A percentile compares a stretch with the other conserved stretches of the same genome.
Evolutionary conservation across 1,140 invertebrate species (phyloP).

Genomic region (Drosophila saltans): DNA sequence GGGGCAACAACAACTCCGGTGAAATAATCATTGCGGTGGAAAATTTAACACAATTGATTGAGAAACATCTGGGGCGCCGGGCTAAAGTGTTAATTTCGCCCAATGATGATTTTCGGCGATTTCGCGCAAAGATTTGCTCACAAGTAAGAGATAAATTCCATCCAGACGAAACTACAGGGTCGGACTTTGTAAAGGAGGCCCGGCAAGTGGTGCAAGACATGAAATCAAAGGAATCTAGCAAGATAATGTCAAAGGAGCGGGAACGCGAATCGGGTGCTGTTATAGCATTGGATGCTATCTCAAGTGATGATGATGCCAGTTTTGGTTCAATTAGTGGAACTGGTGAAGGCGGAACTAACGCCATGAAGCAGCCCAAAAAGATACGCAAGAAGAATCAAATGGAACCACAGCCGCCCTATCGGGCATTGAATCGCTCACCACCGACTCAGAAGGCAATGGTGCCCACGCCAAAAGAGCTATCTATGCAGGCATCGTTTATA

Average conservation of each 20-base stretch:
- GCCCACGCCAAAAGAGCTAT: conserved; percentile 78
- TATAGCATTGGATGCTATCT: conserved; percentile 75
- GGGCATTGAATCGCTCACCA: conserved; percentile 62
- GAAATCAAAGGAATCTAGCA: conserved; percentile 10
- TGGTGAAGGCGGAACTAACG: background rate
- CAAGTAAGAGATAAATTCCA: conserved; percentile 83
- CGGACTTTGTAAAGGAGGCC: conserved; percentile 60
- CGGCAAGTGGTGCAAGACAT: conserved; percentile 19
- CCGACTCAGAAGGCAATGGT: conserved; percentile 42
- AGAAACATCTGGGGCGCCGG: conserved; percentile 60
- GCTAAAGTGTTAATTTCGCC: conserved; percentile 23
- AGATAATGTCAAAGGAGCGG: conserved; percentile 23
- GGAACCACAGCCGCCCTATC: conserved; percentile 52
- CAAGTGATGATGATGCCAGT: conserved; percentile 63
- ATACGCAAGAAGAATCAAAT: conserved; percentile 24
- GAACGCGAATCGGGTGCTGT: conserved; percentile 14
- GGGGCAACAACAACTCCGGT: conserved; percentile 23
- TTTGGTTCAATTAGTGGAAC: conserved; percentile 14
- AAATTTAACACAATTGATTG: conserved; percentile 54
- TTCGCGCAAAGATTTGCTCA: conserved; percentile 70
- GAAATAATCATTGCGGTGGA: conserved; percentile 32
- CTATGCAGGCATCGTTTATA: conserved; percentile 70
- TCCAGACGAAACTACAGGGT: conserved; percentile 80
- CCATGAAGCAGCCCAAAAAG: background rate
- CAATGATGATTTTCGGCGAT: conserved; percentile 60